Percentiles rank a stretch among this genome's conserved stretches.
Evolutionary conservation across 2,888 invertebrate species (phyloP).

Genomic region (Iphiclides podalirius): DNA sequence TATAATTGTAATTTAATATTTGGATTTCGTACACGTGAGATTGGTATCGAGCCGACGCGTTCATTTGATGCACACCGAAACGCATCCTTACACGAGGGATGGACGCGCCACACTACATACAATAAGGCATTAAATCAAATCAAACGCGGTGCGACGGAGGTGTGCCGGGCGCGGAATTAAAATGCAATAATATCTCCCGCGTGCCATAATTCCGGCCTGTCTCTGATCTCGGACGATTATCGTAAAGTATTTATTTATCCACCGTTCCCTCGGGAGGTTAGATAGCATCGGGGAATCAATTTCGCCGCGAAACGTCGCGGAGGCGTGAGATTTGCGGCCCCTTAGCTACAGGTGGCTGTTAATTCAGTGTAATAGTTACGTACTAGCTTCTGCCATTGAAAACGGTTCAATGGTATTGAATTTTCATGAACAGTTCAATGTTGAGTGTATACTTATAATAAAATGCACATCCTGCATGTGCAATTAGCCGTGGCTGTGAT

Average conservation of each 20-base stretch:
- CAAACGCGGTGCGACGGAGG: conserved; percentile 68
- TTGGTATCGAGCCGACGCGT: conserved; percentile 58
- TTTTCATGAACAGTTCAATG: conserved; percentile 64
- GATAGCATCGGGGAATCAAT: conserved; percentile 78
- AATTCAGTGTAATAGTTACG: conserved; percentile 44
- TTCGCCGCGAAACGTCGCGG: conserved; percentile 71
- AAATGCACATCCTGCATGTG: no score
- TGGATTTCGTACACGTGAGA: conserved; percentile 45
- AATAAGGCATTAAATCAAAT: conserved; percentile 73
- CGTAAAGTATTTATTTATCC: conserved; percentile 78
- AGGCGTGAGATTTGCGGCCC: conserved; percentile 66
- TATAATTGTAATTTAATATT: conserved; percentile 67
- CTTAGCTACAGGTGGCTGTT: conserved; percentile 59
- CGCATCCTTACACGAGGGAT: conserved; percentile 51
- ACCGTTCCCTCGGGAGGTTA: conserved; percentile 68
- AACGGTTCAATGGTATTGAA: conserved; percentile 40
- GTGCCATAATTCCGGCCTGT: conserved; percentile 70
- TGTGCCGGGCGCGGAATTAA: conserved; percentile 71
- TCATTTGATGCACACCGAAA: conserved; percentile 52
- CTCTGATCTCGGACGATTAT: conserved; percentile 71
- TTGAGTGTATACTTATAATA: no score
- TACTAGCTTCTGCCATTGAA: conserved; percentile 36
- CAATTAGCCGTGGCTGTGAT: no score
- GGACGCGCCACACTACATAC: conserved; percentile 43
- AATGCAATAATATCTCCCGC: conserved; percentile 73